Evolutionary conservation across 2,113 vertebrate species (phyloP).

Genomic region (Eleginops maclovinus): DNA sequence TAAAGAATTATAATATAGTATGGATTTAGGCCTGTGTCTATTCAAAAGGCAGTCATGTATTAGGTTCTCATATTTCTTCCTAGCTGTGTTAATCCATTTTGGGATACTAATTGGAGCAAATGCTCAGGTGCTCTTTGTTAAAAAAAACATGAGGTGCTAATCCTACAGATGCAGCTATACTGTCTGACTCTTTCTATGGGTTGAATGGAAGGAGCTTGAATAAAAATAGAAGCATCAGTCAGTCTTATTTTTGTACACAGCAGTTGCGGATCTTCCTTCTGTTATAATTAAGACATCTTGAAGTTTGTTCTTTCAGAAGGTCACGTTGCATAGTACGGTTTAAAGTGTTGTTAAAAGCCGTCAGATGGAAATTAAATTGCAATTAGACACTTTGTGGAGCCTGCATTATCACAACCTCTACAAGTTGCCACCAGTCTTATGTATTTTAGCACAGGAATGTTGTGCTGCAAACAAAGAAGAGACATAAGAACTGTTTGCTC

Average conservation of each 20-base stretch:
- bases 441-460: constrained; percentile 12
- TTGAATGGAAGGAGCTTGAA: neutral
- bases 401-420: neutral
- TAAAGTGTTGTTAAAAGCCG: neutral
- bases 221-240: constrained; percentile 19
- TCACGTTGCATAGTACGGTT: neutral
- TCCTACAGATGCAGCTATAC: neutral
- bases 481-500: constrained; percentile 8
- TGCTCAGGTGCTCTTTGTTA: constrained; percentile 1
- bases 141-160: neutral
- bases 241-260: constrained; percentile 14
- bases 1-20: neutral
- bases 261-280: neutral
- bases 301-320: neutral
- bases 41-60: neutral
- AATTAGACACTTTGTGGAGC: constrained; percentile 5
- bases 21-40: constrained; percentile 4
- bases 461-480: neutral
- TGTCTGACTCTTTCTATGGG: constrained; percentile 1
- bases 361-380: neutral
- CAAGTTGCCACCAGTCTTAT: neutral
- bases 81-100: constrained; percentile 9
- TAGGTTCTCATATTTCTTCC: neutral
- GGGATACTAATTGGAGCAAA: constrained; percentile 1
- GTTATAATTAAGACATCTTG: neutral